Evolutionary conservation across 2,113 vertebrate genomes (phyloP).

Genomic region (Salvelinus namaycush): DNA sequence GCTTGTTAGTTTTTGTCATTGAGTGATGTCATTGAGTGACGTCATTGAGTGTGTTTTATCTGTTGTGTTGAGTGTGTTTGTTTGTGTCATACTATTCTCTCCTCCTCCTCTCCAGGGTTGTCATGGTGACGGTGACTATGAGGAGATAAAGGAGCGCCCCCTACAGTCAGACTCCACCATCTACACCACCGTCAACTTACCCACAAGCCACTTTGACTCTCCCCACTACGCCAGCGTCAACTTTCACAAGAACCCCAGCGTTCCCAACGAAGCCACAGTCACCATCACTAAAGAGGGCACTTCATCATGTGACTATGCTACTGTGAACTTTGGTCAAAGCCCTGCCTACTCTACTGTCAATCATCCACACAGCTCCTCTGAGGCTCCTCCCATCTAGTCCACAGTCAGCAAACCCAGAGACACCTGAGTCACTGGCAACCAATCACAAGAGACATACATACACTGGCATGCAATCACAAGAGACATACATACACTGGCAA

Average conservation of each 20-base stretch:
- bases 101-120: slow-evolving; percentile 7
- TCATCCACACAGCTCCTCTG: too few relatives aligned
- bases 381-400: too few relatives aligned
- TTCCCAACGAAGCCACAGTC: not conserved
- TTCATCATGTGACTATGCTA: too few relatives aligned
- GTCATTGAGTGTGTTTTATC: not conserved
- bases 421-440: too few relatives aligned
- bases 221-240: slow-evolving; percentile 16
- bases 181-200: slow-evolving; percentile 12
- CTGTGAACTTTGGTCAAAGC: too few relatives aligned
- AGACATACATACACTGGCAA: too few relatives aligned
- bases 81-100: not conserved
- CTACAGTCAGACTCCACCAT: not conserved
- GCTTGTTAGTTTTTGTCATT: not conserved
- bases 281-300: too few relatives aligned
- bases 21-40: not conserved
- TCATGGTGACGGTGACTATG: slow-evolving; percentile 16
- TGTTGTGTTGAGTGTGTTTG: not conserved
- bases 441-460: too few relatives aligned
- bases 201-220: not conserved
- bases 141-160: slow-evolving; percentile 17
- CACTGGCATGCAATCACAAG: too few relatives aligned
- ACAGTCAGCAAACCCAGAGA: too few relatives aligned
- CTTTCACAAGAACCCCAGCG: not conserved
- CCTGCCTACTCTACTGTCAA: too few relatives aligned